Evolutionary conservation across 1,140 invertebrate species (phyloP).

Genomic region (Hirudo medicinalis): DNA sequence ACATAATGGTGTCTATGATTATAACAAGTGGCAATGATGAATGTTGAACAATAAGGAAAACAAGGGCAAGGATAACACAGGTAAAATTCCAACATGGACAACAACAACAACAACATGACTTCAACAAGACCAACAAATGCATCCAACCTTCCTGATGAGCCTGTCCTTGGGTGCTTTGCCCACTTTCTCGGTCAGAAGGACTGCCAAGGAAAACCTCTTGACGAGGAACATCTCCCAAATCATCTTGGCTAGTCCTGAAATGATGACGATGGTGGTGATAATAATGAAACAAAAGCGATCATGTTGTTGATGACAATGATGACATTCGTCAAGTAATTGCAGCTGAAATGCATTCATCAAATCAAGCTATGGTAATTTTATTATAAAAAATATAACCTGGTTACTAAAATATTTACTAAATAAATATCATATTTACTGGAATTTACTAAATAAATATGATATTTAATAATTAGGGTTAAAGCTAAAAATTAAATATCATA

Average conservation of each 20-base stretch:
- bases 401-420: not conserved
- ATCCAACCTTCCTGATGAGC: conserved; percentile 44
- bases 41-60: too few species aligned
- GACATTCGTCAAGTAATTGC: too few species aligned
- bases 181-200: conserved; percentile 67
- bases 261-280: not conserved
- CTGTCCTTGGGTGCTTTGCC: conserved; percentile 73
- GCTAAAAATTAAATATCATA: too few species aligned
- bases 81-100: too few species aligned
- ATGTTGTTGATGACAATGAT: too few species aligned
- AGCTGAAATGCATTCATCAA: too few species aligned
- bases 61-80: too few species aligned
- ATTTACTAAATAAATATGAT: not conserved
- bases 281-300: too few species aligned
- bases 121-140: not conserved
- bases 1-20: conserved; percentile 17
- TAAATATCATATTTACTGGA: not conserved
- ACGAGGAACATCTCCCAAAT: conserved; percentile 74
- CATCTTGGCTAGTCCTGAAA: conserved; percentile 57
- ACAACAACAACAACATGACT: not conserved
- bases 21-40: too few species aligned
- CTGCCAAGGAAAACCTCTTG: conserved; percentile 56
- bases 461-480: not conserved
- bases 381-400: not conserved
- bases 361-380: not conserved